Percentiles rank a stretch among this genome's conserved stretches.
phyloP scores from a whole-genome alignment of 1,140 invertebrate species.

The Drosophila parvula region DNA sequence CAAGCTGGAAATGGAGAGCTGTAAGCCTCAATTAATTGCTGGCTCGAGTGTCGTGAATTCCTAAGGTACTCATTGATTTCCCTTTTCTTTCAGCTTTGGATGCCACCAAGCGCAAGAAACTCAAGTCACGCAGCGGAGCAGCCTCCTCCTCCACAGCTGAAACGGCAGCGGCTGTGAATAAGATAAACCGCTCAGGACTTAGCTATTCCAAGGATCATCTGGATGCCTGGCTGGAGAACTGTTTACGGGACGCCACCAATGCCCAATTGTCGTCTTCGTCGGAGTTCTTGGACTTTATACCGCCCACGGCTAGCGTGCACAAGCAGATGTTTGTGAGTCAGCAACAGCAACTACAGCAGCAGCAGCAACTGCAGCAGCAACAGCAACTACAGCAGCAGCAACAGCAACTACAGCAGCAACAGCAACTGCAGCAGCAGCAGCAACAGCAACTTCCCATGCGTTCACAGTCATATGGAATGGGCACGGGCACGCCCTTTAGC shows the following conservation, averaged over 20 bases:
- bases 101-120: constrained; percentile 73
- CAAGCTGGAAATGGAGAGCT: constrained; percentile 1
- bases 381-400: constrained; percentile 51
- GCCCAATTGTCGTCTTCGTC: constrained; percentile 80
- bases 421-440: constrained; percentile 51
- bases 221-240: constrained; percentile 81
- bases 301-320: constrained; percentile 39
- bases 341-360: constrained; percentile 53
- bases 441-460: constrained; percentile 66
- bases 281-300: constrained; percentile 80
- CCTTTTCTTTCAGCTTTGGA: constrained; percentile 45
- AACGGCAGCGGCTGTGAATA: constrained; percentile 15
- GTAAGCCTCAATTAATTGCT: neutral
- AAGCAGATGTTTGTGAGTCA: constrained; percentile 51
- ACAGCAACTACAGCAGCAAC: constrained; percentile 30
- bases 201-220: constrained; percentile 79
- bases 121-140: constrained; percentile 72
- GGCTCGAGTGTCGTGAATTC: neutral
- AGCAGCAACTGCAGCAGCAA: constrained; percentile 48
- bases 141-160: constrained; percentile 22
- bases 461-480: constrained; percentile 60
- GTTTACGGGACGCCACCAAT: constrained; percentile 77
- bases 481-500: constrained; percentile 67
- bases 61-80: constrained; percentile 1
- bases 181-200: constrained; percentile 31